These are phyloP conservation scores for Oreochromis tanganicae DNA, from an alignment of 2,113 vertebrate genomes.

Conservation along the genomic window DNA sequence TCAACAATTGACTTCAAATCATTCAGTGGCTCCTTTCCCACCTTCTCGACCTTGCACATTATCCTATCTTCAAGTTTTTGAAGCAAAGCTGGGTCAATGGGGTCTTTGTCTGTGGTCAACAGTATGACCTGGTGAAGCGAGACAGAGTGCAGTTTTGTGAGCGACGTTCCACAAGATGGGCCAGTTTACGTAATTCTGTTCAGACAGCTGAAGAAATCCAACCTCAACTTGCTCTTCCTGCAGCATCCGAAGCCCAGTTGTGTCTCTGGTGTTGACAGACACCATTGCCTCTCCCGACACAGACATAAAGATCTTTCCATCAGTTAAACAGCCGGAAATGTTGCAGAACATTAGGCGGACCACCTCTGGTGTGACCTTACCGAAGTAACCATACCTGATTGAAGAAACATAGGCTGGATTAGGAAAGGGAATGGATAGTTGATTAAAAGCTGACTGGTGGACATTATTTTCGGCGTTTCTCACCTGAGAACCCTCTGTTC, in stretches of 20 bases:
- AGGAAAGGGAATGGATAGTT: neutral
- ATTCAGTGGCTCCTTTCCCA: constrained; percentile 63
- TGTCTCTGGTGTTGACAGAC: constrained; percentile 78
- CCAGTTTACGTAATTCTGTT: neutral
- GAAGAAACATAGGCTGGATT: neutral
- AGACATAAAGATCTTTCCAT: constrained; percentile 76
- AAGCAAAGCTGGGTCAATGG: constrained; percentile 45
- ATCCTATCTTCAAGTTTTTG: constrained; percentile 66
- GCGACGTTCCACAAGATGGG: neutral
- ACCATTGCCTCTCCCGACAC: neutral
- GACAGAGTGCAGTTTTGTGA: neutral
- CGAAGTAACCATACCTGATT: constrained; percentile 88
- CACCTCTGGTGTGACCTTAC: constrained; percentile 55
- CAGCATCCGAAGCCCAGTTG: constrained; percentile 73
- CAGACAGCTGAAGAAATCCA: neutral
- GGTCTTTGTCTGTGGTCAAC: constrained; percentile 72
- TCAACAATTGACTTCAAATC: constrained; percentile 65
- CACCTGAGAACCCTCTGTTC: constrained; percentile 93
- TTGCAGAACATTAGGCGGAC: constrained; percentile 84
- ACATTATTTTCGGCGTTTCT: neutral
- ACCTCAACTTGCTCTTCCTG: constrained; percentile 81
- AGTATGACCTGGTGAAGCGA: constrained; percentile 75
- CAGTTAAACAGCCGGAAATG: constrained; percentile 84
- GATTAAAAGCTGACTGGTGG: neutral
- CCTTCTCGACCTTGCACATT: constrained; percentile 64